Evolutionary conservation across 30 jellyfish, hydroid and myxozoan species (phyloP), one percentile per base, ranked within the genome.

Genomic region (Turritopsis rubra): DNA sequence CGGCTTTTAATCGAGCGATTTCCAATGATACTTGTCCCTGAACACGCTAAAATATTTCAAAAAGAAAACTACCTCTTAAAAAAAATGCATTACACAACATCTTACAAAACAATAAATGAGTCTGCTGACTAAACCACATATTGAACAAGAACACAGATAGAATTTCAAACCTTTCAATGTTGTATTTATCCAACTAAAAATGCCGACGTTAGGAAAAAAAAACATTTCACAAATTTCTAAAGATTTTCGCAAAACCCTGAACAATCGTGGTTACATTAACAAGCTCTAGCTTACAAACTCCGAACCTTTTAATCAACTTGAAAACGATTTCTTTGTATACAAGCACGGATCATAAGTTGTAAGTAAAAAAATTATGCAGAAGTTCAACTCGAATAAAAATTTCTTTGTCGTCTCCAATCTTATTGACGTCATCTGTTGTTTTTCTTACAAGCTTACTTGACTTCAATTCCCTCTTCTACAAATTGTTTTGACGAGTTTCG

Each of bases 1-100:
- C 87, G 18, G 53, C 87, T 19, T 80, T 80, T 29, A 80, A 80
- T 21, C 87, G 87, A n/a, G 87, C 54, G 16, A 80, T 53, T 7
- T 77, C 85, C 53, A 77, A 77, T 21, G 85, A 4, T 1, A 52
- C 72, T 25, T 28, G n/a, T 28, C 85, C 85, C 28, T 77, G 85
- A 0, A 77, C 85, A 16, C 85, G 70, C 85, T 77, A 8, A 1
- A 23, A 1, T n/a, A 41, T 5, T 41, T 41, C 60, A 41, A 41
- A 13, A 41, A 41, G 60, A 41, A 41, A 41, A 41, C 5, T 41
- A n/a, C n/a, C n/a, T n/a, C n/a, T n/a, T n/a, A n/a, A n/a, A n/a
- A n/a, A n/a, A n/a, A n/a, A n/a, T n/a, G n/a, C n/a, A 13, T 41
- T 41, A 41, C 60, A 3, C 60, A 41, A 41, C 60, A 41, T 5